Evolutionary conservation across 1,140 invertebrate species (phyloP), one percentile per base, ranked within the genome.

Genomic region (Cydia amplana): DNA sequence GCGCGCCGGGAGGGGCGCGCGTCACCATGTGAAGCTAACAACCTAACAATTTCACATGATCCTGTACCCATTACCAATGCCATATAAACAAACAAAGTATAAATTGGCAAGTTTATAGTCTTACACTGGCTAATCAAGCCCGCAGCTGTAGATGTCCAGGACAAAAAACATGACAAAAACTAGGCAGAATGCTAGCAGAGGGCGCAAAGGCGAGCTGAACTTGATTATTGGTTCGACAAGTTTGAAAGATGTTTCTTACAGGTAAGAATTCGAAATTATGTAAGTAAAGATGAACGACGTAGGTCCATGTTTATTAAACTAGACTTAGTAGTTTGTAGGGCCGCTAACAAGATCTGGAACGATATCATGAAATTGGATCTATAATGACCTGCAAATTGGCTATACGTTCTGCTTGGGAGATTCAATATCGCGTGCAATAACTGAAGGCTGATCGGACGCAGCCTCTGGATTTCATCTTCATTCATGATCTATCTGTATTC

Each of bases 61-160:
- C 82, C 72, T 81, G 79, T 80, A 77, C 76, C 79, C 76, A 83
- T 81, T 79, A 84, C 75, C 64, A 83, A 83, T 82, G 77, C 77
- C 80, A 77, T 79, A 82, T 76, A 75, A 77, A 60, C 74, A 75
- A 65, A 77, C 74, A 72, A 80, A 79, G 75, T 72, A 77, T 76
- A 70, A 76, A 90, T 82, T 75, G 74, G 82, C 77, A 83, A 84
- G 79, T 72, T 85, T 84, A 85, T 87, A 83, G 80, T 75, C 82
- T 74, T 79, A 82, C 80, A 83, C 83, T 72, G 81, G 83, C 84
- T 85, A 82, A 81, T 82, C 79, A 85, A 78, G 78, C 76, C 64
- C 76, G 85, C 87, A 87, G 86, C 83, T 87, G 87, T 76, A 60
- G 70, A 79, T 65, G 49, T 76, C 23, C 72, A 75, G 80, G 78